Evolutionary conservation across 2,888 invertebrate species (phyloP).

Genomic region (Hypercompe scribonia): DNA sequence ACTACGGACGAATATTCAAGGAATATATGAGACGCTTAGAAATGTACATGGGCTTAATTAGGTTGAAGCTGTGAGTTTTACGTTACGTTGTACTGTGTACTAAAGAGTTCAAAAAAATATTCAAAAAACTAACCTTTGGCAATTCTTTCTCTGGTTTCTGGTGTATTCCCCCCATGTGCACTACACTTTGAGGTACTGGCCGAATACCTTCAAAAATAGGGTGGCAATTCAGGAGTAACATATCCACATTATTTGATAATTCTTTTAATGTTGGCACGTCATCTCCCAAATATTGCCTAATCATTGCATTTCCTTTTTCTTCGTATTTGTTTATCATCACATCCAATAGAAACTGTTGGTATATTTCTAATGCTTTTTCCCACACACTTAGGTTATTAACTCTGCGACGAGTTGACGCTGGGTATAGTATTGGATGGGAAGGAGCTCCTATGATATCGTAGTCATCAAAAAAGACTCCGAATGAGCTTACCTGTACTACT

Average conservation of each 20-base stretch:
- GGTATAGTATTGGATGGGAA: conserved; percentile 57
- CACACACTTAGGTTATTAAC: conserved; percentile 52
- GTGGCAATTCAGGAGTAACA: conserved; percentile 57
- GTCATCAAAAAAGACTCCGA: conserved; percentile 44
- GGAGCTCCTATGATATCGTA: conserved; percentile 54
- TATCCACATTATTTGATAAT: conserved; percentile 54
- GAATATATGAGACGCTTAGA: no score
- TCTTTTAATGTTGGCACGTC: conserved; percentile 45
- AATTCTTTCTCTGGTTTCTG: conserved; percentile 45
- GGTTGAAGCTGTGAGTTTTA: no score
- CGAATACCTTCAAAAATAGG: conserved; percentile 56
- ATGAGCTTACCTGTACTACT: conserved; percentile 61
- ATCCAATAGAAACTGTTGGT: neutral
- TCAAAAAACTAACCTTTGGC: conserved; percentile 49
- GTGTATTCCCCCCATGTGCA: conserved; percentile 59
- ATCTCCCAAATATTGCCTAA: conserved; percentile 44
- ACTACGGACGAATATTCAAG: no score
- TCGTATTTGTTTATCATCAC: neutral
- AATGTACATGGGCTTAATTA: no score
- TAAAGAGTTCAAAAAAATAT: no score
- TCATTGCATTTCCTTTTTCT: conserved; percentile 22
- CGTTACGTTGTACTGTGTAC: no score
- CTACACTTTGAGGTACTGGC: conserved; percentile 57
- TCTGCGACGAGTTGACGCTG: conserved; percentile 38
- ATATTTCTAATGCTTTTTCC: conserved; percentile 51